Percentiles rank a stretch among this genome's conserved stretches.
phyloP scores from a whole-genome alignment of 2,797 vertebrate genomes.

The Chrysocyon brachyurus region DNA sequence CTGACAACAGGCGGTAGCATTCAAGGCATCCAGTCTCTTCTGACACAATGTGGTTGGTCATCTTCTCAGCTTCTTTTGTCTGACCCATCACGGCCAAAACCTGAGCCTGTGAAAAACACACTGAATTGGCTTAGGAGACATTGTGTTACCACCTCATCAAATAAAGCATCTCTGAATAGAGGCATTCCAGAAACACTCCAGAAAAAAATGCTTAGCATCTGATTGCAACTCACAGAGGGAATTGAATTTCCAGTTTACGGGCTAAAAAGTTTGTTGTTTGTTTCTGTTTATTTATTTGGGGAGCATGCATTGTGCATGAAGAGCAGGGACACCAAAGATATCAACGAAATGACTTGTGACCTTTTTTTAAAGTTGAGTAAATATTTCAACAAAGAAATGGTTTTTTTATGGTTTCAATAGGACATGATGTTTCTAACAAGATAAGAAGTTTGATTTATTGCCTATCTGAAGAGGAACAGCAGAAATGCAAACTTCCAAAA shows the following conservation, averaged over 20 bases:
- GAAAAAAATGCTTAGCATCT: not conserved
- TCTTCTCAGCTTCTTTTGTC: conserved; percentile 92
- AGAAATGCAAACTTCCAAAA: not conserved
- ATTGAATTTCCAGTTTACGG: too few relatives aligned
- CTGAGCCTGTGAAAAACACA: conserved; percentile 91
- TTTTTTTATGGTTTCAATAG: not conserved
- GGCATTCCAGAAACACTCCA: not conserved
- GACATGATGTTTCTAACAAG: not conserved
- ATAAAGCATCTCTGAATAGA: not conserved
- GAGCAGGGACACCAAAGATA: not conserved
- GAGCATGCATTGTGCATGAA: not conserved
- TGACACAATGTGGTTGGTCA: conserved; percentile 91
- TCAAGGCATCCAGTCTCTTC: conserved; percentile 93
- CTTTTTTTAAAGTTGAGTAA: not conserved
- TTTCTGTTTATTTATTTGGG: not conserved
- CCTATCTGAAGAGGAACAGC: not conserved
- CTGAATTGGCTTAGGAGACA: not conserved
- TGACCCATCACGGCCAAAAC: conserved; percentile 94
- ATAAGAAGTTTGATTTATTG: not conserved
- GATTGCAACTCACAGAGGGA: not conserved
- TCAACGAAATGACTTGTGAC: not conserved
- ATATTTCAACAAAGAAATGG: not conserved
- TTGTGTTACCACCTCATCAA: not conserved
- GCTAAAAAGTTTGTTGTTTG: not conserved
- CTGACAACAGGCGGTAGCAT: conserved; percentile 96